Evolutionary conservation across 2,113 vertebrate genomes (phyloP).

Genomic region (Datnioides undecimradiatus): DNA sequence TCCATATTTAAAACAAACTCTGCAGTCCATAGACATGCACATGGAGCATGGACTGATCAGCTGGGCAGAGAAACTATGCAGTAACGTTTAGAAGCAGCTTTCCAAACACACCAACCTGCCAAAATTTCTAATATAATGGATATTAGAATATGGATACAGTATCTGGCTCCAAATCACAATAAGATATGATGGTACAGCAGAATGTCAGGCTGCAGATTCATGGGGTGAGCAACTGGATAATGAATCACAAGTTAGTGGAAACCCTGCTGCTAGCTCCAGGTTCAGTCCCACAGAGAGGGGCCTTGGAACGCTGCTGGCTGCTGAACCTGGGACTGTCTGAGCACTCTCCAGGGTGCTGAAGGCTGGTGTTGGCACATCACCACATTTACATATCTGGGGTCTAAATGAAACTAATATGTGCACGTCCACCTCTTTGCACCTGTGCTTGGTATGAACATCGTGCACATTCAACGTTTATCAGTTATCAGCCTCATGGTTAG

Average conservation of each 20-base stretch:
- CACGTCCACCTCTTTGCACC: background rate
- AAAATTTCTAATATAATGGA: background rate
- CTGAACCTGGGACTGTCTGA: background rate
- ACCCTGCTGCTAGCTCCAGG: background rate
- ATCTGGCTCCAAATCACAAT: background rate
- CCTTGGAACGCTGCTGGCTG: background rate
- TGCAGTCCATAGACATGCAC: background rate
- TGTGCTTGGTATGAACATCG: background rate
- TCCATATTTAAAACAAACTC: too few species aligned
- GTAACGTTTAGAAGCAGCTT: background rate
- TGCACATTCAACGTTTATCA: background rate
- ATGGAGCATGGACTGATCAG: background rate
- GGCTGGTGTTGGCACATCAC: background rate
- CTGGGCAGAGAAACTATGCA: background rate
- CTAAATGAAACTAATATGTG: background rate
- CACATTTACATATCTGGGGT: background rate
- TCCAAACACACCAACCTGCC: background rate
- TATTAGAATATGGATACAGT: background rate
- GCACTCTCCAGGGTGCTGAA: constrained; percentile 16
- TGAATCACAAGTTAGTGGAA: background rate
- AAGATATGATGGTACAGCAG: background rate
- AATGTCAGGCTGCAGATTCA: too few species aligned
- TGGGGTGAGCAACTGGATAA: background rate
- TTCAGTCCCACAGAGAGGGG: background rate
- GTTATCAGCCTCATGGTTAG: too few species aligned